phyloP scores from a whole-genome alignment of 2,797 vertebrate genomes.

The Chelmon rostratus region DNA sequence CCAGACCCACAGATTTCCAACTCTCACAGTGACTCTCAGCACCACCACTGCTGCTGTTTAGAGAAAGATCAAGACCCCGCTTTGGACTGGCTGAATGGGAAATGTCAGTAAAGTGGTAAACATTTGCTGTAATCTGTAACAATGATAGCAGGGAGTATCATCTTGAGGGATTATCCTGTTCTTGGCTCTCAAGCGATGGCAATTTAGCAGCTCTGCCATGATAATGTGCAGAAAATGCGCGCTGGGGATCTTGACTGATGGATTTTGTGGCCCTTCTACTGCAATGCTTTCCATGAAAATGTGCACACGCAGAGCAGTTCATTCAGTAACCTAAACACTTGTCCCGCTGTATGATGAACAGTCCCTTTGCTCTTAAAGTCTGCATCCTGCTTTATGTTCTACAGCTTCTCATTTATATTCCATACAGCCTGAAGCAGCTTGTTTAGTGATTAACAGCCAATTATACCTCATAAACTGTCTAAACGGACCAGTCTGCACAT shows the following conservation, averaged over 20 bases:
- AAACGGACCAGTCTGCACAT: slow-evolving; percentile 35
- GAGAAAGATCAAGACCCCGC: slow-evolving; percentile 63
- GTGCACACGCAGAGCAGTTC: neutral
- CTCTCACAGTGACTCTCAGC: slow-evolving; percentile 54
- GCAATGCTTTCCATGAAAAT: slow-evolving; percentile 19
- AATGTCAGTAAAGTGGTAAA: slow-evolving; percentile 71
- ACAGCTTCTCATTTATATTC: slow-evolving; percentile 36
- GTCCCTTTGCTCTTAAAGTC: slow-evolving; percentile 26
- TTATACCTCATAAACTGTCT: slow-evolving; percentile 63
- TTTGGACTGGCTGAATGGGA: slow-evolving; percentile 56
- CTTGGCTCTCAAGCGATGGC: slow-evolving; percentile 50
- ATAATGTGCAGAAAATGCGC: slow-evolving; percentile 41
- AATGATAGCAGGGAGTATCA: slow-evolving; percentile 58
- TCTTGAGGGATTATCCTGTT: slow-evolving; percentile 59
- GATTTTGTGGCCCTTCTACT: slow-evolving; percentile 25
- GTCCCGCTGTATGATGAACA: slow-evolving; percentile 36
- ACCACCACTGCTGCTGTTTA: slow-evolving; percentile 55
- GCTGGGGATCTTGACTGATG: slow-evolving; percentile 39
- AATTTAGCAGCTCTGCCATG: slow-evolving; percentile 34
- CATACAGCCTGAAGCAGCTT: slow-evolving; percentile 43
- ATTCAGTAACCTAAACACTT: slow-evolving; percentile 54
- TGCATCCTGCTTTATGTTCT: slow-evolving; percentile 30
- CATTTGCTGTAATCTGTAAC: slow-evolving; percentile 65
- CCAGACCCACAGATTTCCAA: slow-evolving; percentile 54
- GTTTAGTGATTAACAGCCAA: slow-evolving; percentile 52